Evolutionary conservation across 2,113 vertebrate species (phyloP).

Genomic region (Panthera leo): DNA sequence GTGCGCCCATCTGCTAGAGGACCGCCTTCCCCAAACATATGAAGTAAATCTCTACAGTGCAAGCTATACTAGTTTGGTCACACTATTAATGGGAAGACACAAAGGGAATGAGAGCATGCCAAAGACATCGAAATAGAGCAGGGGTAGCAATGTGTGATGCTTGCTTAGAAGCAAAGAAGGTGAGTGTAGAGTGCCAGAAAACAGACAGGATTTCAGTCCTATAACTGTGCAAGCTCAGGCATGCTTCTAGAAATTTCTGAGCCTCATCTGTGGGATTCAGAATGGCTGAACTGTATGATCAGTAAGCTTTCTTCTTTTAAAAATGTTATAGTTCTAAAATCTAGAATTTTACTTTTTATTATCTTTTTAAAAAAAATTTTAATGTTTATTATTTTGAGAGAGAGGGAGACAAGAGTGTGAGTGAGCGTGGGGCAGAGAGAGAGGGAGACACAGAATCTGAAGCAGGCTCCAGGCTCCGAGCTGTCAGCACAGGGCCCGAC

Average conservation of each 20-base stretch:
- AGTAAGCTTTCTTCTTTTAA: neutral
- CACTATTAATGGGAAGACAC: neutral
- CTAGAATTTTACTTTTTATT: constrained; percentile 14
- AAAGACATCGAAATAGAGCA: no score
- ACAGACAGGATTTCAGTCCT: neutral
- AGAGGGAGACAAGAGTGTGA: no score
- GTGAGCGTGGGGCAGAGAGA: no score
- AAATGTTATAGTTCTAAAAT: neutral
- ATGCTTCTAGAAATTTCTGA: neutral
- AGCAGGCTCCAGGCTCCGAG: no score
- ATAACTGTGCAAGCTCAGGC: neutral
- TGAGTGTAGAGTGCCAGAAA: neutral
- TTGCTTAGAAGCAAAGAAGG: neutral
- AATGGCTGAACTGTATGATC: neutral
- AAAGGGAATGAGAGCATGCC: neutral
- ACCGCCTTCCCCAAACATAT: accelerated
- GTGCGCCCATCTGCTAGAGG: neutral
- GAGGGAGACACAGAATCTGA: no score
- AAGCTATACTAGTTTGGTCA: neutral
- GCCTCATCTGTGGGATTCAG: neutral
- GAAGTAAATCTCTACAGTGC: neutral
- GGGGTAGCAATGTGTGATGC: neutral
- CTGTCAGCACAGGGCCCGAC: no score
- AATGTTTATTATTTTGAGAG: no score
- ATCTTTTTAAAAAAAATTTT: no score